phyloP scores from a whole-genome alignment of 2,113 vertebrate species.

The Manacus vitellinus region DNA sequence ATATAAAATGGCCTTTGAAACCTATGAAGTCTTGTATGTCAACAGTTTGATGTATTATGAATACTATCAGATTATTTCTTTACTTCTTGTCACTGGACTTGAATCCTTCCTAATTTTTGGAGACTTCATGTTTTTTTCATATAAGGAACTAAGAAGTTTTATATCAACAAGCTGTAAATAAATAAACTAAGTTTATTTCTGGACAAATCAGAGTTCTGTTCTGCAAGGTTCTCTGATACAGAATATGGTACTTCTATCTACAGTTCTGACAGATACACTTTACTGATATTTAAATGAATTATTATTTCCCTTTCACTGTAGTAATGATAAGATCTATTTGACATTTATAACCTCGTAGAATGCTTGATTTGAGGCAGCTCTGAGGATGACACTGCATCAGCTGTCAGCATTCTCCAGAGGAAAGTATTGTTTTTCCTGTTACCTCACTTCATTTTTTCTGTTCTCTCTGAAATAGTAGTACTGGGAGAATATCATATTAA shows the following conservation, averaged over 20 bases:
- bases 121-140: not conserved
- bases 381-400: no score
- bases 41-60: not conserved
- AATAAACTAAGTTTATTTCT: not conserved
- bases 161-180: not conserved
- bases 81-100: not conserved
- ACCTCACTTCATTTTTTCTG: no score
- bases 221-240: not conserved
- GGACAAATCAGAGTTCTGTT: not conserved
- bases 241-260: not conserved
- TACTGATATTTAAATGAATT: constrained; percentile 22
- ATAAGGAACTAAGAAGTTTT: not conserved
- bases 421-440: no score
- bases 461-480: not conserved
- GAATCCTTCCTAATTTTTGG: not conserved
- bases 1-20: not conserved
- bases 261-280: not conserved
- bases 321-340: not conserved
- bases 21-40: not conserved
- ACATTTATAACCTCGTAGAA: no score
- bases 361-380: no score
- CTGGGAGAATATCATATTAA: not conserved
- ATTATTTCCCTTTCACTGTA: constrained; percentile 24
- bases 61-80: not conserved
- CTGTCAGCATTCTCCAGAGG: no score